A percentile compares a stretch with the other conserved stretches of the same genome.
These are phyloP conservation scores for Sibirionetta formosa DNA, from an alignment of 2,797 vertebrate species.

Conservation along the genomic window DNA sequence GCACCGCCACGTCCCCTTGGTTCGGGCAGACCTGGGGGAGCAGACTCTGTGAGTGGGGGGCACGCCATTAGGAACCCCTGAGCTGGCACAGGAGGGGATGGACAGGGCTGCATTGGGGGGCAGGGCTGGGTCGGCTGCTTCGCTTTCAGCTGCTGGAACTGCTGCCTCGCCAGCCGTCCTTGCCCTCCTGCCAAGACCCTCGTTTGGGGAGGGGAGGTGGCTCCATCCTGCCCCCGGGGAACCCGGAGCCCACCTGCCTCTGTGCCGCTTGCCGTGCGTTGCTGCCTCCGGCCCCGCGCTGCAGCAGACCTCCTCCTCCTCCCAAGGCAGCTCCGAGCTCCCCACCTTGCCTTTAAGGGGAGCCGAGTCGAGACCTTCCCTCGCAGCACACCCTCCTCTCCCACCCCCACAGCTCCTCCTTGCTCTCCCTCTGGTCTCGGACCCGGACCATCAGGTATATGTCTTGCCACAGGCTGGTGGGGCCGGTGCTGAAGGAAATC, in stretches of 20 bases:
- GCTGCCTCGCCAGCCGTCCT: rapidly evolving
- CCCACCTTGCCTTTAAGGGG: neutral
- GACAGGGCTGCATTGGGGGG: too few species aligned
- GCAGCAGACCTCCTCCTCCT: neutral
- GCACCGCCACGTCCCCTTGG: neutral
- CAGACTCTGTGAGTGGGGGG: too few species aligned
- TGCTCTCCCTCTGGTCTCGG: neutral
- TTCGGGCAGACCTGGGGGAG: too few species aligned
- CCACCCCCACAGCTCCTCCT: conserved; percentile 65
- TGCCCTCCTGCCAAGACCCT: rapidly evolving
- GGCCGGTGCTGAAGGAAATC: rapidly evolving
- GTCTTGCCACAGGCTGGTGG: rapidly evolving
- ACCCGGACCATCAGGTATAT: rapidly evolving
- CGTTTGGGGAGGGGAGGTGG: neutral
- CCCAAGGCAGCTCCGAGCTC: neutral
- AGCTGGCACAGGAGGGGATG: rapidly evolving
- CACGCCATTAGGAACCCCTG: neutral
- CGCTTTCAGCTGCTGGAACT: neutral
- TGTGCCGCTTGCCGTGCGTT: neutral
- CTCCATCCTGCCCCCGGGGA: neutral
- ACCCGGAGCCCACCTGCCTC: neutral
- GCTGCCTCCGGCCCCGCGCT: neutral
- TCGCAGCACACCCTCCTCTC: conserved; percentile 49
- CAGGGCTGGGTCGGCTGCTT: neutral
- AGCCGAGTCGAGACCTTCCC: neutral